Conservation (phyloP, 2,797 vertebrate species). For the Trematomus bernacchii region DNA sequence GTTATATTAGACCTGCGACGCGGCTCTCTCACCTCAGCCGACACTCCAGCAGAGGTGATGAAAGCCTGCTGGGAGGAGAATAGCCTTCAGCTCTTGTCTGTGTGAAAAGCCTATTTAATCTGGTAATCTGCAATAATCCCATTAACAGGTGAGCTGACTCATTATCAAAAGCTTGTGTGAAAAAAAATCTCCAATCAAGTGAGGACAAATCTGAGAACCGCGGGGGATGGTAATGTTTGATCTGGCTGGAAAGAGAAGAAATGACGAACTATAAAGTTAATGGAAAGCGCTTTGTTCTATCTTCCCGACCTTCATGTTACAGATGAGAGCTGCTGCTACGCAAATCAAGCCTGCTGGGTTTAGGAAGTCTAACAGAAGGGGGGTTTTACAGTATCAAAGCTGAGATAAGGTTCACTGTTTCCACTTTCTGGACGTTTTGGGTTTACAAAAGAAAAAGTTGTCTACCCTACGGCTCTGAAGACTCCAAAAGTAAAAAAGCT, state of each 20-base stretch:
- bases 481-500: slow-evolving; percentile 36
- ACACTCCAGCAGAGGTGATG: slow-evolving; percentile 76
- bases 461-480: slow-evolving; percentile 30
- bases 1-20: slow-evolving; percentile 25
- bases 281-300: slow-evolving; percentile 60
- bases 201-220: slow-evolving; percentile 27
- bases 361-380: slow-evolving; percentile 17
- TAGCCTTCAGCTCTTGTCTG: slow-evolving; percentile 47
- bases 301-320: slow-evolving; percentile 39
- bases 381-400: slow-evolving; percentile 62
- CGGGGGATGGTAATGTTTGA: slow-evolving; percentile 51
- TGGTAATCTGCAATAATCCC: slow-evolving; percentile 81
- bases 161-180: slow-evolving; percentile 61
- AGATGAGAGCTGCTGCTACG: slow-evolving; percentile 34
- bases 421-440: slow-evolving; percentile 23
- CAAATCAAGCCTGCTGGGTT: slow-evolving; percentile 45
- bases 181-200: slow-evolving; percentile 46
- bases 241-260: slow-evolving; percentile 44
- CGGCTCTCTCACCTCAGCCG: slow-evolving; percentile 57
- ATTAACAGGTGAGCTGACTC: slow-evolving; percentile 82
- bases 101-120: slow-evolving; percentile 78
- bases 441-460: slow-evolving; percentile 45
- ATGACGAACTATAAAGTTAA: slow-evolving; percentile 41
- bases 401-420: slow-evolving; percentile 38
- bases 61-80: slow-evolving; percentile 67